These are phyloP conservation scores for Lutjanus campechanus DNA, from an alignment of 2,797 vertebrate species.

Conservation along the genomic window DNA sequence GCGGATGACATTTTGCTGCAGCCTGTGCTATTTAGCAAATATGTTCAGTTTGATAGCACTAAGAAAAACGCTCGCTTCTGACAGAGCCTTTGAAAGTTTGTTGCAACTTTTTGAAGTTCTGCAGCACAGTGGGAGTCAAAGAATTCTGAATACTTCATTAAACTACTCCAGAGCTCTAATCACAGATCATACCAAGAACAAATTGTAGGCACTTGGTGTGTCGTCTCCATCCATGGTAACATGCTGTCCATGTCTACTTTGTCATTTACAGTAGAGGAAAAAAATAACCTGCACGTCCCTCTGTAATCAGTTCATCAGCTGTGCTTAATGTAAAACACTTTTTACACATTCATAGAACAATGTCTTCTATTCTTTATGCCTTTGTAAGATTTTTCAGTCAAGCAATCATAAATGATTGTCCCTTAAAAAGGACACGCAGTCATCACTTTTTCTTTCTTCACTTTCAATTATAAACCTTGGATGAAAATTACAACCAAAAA, in stretches of 20 bases:
- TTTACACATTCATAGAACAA: slow-evolving; percentile 37
- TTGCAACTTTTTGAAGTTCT: not conserved
- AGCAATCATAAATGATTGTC: slow-evolving; percentile 41
- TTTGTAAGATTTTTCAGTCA: slow-evolving; percentile 36
- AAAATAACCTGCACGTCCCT: slow-evolving; percentile 32
- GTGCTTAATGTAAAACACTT: slow-evolving; percentile 44
- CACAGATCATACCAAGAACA: not conserved
- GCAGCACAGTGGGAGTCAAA: not conserved
- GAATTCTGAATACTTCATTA: not conserved
- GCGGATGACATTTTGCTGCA: slow-evolving; percentile 4
- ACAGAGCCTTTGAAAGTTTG: not conserved
- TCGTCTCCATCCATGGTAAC: not conserved
- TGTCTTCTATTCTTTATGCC: slow-evolving; percentile 30
- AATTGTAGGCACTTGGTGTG: not conserved
- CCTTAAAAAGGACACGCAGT: slow-evolving; percentile 39
- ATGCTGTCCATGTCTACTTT: not conserved
- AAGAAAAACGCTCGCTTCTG: not conserved
- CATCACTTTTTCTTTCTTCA: slow-evolving; percentile 25
- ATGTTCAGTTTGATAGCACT: slow-evolving; percentile 11
- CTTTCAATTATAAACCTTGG: slow-evolving; percentile 49
- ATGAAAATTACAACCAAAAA: slow-evolving; percentile 49
- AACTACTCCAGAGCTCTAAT: not conserved
- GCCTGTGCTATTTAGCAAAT: slow-evolving; percentile 15
- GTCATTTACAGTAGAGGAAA: slow-evolving; percentile 19
- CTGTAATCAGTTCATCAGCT: slow-evolving; percentile 46